Base-by-base conservation (phyloP, 2,888 invertebrate species). In the Margaritifera margaritifera region DNA sequence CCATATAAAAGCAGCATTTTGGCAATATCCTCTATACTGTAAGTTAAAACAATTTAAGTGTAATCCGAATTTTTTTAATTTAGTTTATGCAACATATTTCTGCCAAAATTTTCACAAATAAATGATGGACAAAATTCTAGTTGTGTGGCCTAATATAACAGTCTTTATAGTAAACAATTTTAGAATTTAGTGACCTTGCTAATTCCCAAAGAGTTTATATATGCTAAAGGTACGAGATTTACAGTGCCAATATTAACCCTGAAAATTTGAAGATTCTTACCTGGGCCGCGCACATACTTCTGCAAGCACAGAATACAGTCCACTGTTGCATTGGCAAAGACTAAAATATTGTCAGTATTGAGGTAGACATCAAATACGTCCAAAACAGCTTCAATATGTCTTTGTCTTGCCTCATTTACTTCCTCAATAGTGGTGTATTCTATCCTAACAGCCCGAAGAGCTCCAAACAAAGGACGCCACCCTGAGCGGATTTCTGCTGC, bases 391-490 rank as follows among this genome's bases (percentile, higher is more conserved):
- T 88, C 86, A 31, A 89, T 82, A 75, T 89, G 89, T 31, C 88
- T 74, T 79, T 88, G 88, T 57, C 89, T 74, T 0, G 86, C 86
- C 69, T 88, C 88, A 73, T 89, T 89, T 50, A 89, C 84, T 59
- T 86, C 87, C 70, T 89, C 89, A 54, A 83, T 85, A 51, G 86
- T 84, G 3, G 88, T 89, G 74, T 86, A 88, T 71, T 89, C 88
- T 62, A 89, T 88, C 76, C 87, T 87, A 0, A 97, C 96, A 59
- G 96, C 96, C 25, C 97, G 93, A 58, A 99, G 90, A 0, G 98
- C 97, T 19, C 97, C 97, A 87, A 99, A 99, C 2, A 99, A 91
- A 0, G 98, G 96, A 66, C 98, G 92, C 98, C 98, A 99, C 0
- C 98, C 98, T 0, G 97, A 97, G 79, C 95, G 93, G 57, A 98